Base-by-base conservation (phyloP, 1,140 invertebrate genomes). In the Drosophila nigrodunni region DNA sequence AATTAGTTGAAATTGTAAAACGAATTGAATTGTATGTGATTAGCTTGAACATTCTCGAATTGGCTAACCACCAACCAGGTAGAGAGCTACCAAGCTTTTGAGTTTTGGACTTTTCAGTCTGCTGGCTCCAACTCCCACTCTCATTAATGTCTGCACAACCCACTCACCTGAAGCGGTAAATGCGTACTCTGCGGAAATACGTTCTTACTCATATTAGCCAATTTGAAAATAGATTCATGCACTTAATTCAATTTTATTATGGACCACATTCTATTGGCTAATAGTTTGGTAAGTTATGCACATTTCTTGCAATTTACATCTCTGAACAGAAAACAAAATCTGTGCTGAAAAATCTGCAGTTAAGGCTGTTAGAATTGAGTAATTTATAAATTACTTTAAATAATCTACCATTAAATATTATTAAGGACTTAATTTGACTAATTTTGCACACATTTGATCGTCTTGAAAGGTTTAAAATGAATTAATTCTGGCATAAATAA, bases 1-100 rank as follows among this genome's bases (percentile, higher is more conserved):
- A 92, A 92, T 92, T 92, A 92, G 90, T 92, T 91, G 90, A 90
- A 91, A 92, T 92, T 92, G 90, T 92, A 90, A 91, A 91, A 91
- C 83, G 90, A 92, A 92, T 92, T 92, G 87, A 89, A 92, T 91
- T 92, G 90, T 88, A 92, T 89, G 87, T 90, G 90, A 92, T 92
- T 91, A 91, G 83, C 81, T 81, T 58, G 67, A 90, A 88, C 67
- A 89, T 89, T 89, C 80, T 90, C 86, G 86, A 86, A 89, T 90
- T 89, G 86, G 86, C 82, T 83, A 78, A 88, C 74, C 70, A 75
- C 70, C 54, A 15, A 43, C 35, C 35, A 46, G 37, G 34, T 25
- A 49, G 25, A 62, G 25, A 30, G 25, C 13, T n/a, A 2, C 37
- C 39, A 37, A 11, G 18, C 37, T 39, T 37, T 64, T 39, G 37